Percentiles rank a stretch among this genome's conserved stretches.
Conservation (phyloP, 2,797 vertebrate species). For the Rachycentron canadum region DNA sequence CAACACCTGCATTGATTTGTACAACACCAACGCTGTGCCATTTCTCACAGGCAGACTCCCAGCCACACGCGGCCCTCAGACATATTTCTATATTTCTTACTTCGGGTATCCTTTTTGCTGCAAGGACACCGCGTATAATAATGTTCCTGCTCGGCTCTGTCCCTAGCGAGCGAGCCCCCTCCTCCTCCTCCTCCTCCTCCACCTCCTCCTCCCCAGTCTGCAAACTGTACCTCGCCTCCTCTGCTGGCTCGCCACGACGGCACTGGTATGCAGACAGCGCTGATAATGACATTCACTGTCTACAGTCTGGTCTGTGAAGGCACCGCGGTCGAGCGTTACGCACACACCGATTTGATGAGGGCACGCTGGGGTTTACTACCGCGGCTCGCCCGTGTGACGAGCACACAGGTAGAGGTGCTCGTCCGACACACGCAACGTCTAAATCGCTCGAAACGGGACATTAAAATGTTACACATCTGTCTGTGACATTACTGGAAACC, state of each 20-base stretch:
- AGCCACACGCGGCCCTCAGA: neutral
- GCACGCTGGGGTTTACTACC: conserved; percentile 35
- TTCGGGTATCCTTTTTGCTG: conserved; percentile 43
- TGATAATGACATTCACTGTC: conserved; percentile 89
- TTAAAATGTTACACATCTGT: no score
- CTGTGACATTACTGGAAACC: no score
- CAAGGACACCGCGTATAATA: conserved; percentile 80
- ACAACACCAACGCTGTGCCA: no score
- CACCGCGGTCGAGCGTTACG: conserved; percentile 48
- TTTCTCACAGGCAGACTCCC: neutral
- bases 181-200: conserved; percentile 42
- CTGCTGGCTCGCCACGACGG: conserved; percentile 72
- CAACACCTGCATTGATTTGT: neutral
- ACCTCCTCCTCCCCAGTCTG: conserved; percentile 53
- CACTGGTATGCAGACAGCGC: conserved; percentile 82
- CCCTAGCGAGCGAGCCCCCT: conserved; percentile 24
- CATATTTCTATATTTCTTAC: neutral
- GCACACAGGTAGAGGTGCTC: neutral
- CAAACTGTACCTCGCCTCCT: conserved; percentile 71
- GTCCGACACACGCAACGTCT: neutral
- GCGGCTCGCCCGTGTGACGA: neutral
- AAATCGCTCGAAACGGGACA: conserved; percentile 1
- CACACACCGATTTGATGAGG: conserved; percentile 37
- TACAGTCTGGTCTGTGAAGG: conserved; percentile 75
- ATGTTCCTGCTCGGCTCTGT: conserved; percentile 49